Conservation (phyloP, 2,797 vertebrate species). For the Gastrophryne carolinensis region DNA sequence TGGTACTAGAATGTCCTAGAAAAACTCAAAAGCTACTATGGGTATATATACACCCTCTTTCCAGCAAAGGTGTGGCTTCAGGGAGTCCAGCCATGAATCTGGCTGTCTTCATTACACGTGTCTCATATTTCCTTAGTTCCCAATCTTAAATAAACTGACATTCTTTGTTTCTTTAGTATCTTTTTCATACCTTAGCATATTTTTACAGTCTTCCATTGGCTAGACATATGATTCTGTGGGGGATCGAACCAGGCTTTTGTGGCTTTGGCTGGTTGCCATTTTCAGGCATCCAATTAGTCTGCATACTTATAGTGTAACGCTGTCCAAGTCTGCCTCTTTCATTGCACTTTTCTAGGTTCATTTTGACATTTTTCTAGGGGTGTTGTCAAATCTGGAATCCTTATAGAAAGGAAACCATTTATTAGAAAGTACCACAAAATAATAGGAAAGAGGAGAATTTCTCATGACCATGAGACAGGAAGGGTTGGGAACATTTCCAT, state of each 20-base stretch:
- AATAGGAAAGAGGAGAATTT: constrained; percentile 24
- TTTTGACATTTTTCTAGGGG: constrained; percentile 35
- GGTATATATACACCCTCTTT: no score
- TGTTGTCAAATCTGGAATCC: constrained; percentile 41
- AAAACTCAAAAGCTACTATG: no score
- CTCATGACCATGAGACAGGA: constrained; percentile 28
- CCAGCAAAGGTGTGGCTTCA: no score
- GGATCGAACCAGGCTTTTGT: constrained; percentile 13
- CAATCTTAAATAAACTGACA: not conserved
- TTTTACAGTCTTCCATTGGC: constrained; percentile 15
- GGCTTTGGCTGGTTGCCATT: constrained; percentile 32
- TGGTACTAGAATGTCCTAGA: no score
- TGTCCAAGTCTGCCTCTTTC: constrained; percentile 31
- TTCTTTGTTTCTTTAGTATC: constrained; percentile 4
- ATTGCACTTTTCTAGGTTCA: constrained; percentile 30
- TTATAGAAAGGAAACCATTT: constrained; percentile 45
- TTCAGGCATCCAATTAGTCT: constrained; percentile 34
- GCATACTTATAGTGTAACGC: constrained; percentile 6
- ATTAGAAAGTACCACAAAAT: constrained; percentile 38
- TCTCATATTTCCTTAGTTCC: constrained; percentile 2
- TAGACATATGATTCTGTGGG: constrained; percentile 24
- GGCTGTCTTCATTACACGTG: not conserved
- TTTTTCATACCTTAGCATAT: not conserved
- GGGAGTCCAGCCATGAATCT: no score
- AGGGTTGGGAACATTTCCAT: constrained; percentile 33